Evolutionary conservation across 1,140 invertebrate species (phyloP).

Genomic region (Eubasilissa regina): DNA sequence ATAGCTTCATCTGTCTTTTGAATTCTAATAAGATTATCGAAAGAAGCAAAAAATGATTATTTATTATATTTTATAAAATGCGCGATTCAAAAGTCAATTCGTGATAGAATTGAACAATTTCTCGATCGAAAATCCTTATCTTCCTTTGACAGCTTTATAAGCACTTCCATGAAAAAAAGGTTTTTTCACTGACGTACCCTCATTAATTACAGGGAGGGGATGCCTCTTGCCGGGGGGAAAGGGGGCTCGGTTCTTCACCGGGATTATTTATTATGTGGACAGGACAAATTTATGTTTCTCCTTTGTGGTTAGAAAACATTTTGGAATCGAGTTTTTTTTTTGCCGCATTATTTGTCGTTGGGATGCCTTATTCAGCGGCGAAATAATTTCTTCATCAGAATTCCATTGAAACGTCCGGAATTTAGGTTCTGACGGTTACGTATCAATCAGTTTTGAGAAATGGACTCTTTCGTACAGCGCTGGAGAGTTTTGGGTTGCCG

Average conservation of each 20-base stretch:
- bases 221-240: not conserved
- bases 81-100: not conserved
- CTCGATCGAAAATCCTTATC: conserved; percentile 30
- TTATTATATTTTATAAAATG: too few species aligned
- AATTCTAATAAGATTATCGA: too few species aligned
- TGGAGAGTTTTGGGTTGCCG: too few species aligned
- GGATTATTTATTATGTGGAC: conserved; percentile 59
- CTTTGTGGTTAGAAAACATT: conserved; percentile 59
- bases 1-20: too few species aligned
- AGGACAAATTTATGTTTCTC: conserved; percentile 60
- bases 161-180: conserved; percentile 13
- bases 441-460: conserved; percentile 40
- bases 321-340: conserved; percentile 50
- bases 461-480: too few species aligned
- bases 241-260: not conserved
- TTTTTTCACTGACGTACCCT: conserved; percentile 26
- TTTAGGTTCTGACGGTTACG: conserved; percentile 44
- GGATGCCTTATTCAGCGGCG: conserved; percentile 33
- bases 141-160: conserved; percentile 39
- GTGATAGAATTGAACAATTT: conserved; percentile 8
- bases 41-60: too few species aligned
- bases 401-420: conserved; percentile 44
- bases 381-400: conserved; percentile 43
- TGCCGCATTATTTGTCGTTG: conserved; percentile 53
- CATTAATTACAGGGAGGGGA: conserved; percentile 31